A percentile compares a stretch with the other conserved stretches of the same genome.
These are phyloP conservation scores for Campylomormyrus tamandua DNA, from an alignment of 2,113 vertebrate genomes.

Conservation along the genomic window DNA sequence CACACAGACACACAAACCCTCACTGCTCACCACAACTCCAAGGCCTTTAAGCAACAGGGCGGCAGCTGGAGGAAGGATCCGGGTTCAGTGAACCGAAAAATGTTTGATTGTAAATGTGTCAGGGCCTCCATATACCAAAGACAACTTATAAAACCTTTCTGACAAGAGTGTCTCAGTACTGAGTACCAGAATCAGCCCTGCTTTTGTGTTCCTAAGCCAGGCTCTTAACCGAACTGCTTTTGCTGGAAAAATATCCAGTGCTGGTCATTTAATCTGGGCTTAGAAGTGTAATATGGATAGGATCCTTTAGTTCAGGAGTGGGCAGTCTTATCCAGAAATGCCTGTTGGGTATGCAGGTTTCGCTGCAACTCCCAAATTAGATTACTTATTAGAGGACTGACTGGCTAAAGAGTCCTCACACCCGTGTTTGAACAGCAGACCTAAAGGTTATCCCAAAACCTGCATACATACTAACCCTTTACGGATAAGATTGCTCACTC, in stretches of 20 bases:
- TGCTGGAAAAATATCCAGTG: neutral
- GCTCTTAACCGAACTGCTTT: neutral
- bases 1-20: neutral
- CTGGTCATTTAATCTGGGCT: neutral
- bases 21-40: neutral
- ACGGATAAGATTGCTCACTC: neutral
- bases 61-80: neutral
- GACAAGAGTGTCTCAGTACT: neutral
- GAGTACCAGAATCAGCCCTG: neutral
- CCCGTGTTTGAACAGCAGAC: neutral
- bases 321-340: neutral
- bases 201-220: neutral
- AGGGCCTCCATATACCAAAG: neutral
- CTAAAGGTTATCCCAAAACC: neutral
- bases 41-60: neutral
- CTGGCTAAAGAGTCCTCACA: neutral
- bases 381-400: neutral
- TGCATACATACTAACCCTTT: neutral
- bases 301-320: neutral
- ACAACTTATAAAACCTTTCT: neutral
- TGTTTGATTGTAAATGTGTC: neutral
- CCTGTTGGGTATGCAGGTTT: neutral
- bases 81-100: neutral
- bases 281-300: neutral
- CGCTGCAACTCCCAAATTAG: neutral